phyloP scores from a whole-genome alignment of 2,113 vertebrate genomes.

The Pachyramphus minor region DNA sequence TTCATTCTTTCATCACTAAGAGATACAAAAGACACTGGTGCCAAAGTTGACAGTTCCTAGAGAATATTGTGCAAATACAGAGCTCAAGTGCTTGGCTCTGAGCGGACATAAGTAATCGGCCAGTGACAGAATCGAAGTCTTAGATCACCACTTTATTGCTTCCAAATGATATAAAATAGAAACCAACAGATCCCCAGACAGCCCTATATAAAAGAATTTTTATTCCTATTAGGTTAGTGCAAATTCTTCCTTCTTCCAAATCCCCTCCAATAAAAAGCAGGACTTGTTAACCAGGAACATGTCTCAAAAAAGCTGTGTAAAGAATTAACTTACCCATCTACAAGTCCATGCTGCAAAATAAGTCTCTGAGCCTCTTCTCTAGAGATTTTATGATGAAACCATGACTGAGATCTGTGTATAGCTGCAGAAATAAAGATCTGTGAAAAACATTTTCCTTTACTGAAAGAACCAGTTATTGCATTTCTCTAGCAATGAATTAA shows the following conservation, averaged over 20 bases:
- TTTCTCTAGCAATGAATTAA: not conserved
- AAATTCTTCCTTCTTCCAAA: not conserved
- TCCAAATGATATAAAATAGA: conserved; percentile 18
- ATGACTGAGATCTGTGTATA: conserved; percentile 89
- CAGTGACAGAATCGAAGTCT: not conserved
- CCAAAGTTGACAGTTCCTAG: not conserved
- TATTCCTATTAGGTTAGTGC: not conserved
- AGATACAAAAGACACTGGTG: not conserved
- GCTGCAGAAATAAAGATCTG: conserved; percentile 69
- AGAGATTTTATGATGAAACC: conserved; percentile 95
- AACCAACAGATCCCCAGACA: conserved; percentile 11
- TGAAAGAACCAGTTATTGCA: not conserved
- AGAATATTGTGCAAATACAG: conserved; percentile 17
- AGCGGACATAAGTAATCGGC: not conserved
- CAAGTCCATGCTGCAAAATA: conserved; percentile 90
- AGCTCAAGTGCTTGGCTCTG: not conserved
- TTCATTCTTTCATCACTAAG: not conserved
- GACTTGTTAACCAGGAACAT: not conserved
- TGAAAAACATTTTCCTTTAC: not conserved
- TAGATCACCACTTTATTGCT: conserved; percentile 27
- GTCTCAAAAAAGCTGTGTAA: not conserved
- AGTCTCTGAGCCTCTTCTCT: conserved; percentile 91
- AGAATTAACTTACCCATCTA: conserved; percentile 85
- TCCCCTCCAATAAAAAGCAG: not conserved
- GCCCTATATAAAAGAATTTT: not conserved